A percentile compares a stretch with the other conserved stretches of the same genome.
These are phyloP conservation scores for Euphysa ruthae DNA, from an alignment of 30 jellyfish, hydroid and myxozoan species.

Conservation along the genomic window DNA sequence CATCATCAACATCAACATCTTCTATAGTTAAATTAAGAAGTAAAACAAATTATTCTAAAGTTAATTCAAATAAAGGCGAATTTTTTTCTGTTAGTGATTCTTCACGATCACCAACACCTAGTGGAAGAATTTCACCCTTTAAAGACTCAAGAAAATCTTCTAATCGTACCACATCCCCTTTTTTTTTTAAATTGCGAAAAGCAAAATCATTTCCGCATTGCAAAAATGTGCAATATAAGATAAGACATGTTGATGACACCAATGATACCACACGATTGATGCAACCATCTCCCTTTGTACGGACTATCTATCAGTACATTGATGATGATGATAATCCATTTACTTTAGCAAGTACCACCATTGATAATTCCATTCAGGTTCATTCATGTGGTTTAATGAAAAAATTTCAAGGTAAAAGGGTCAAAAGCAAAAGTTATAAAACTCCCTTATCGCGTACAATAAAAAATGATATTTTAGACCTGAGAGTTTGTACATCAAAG, in stretches of 20 bases:
- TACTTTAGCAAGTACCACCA: neutral
- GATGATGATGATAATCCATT: conserved; percentile 18
- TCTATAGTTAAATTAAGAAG: too few relatives aligned
- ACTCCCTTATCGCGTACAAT: neutral
- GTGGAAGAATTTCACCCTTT: too few relatives aligned
- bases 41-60: too few relatives aligned
- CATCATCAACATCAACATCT: too few relatives aligned
- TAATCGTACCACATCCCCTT: too few relatives aligned
- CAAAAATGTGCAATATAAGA: neutral
- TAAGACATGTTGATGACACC: neutral
- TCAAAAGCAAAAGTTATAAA: neutral
- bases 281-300: conserved; percentile 35
- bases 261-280: neutral
- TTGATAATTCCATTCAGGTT: conserved; percentile 1
- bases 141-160: too few relatives aligned
- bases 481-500: neutral
- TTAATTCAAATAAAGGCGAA: too few relatives aligned
- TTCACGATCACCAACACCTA: too few relatives aligned
- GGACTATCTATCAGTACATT: conserved; percentile 12
- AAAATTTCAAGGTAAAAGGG: neutral
- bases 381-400: neutral
- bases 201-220: conserved; percentile 4
- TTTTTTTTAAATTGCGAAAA: neutral
- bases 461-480: neutral
- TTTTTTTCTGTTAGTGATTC: too few relatives aligned